These are phyloP conservation scores for Pseudopodoces humilis DNA, from an alignment of 2,113 vertebrate species.

Conservation along the genomic window DNA sequence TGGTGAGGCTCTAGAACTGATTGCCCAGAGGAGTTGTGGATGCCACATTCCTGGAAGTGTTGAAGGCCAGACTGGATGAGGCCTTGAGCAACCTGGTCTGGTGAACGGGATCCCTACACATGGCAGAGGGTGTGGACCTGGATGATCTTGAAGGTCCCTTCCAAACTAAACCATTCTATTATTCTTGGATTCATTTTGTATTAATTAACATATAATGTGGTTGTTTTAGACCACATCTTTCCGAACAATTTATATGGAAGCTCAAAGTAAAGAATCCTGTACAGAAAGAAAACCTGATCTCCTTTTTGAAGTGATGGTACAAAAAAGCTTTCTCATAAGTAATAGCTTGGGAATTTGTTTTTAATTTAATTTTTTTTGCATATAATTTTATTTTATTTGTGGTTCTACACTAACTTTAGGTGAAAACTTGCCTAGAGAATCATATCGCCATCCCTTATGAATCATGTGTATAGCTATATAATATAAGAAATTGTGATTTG, in stretches of 20 bases:
- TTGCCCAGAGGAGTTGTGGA: not conserved
- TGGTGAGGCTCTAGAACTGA: not conserved
- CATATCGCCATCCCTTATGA: not conserved
- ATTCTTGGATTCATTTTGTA: not conserved
- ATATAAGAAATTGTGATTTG: not conserved
- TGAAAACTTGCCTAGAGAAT: not conserved
- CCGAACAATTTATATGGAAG: not conserved
- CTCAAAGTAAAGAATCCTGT: not conserved
- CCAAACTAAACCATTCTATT: not conserved
- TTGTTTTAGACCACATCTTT: not conserved
- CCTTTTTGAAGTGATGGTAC: not conserved
- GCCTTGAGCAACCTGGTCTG: not conserved
- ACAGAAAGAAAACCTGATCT: not conserved
- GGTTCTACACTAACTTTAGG: not conserved
- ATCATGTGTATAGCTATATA: not conserved
- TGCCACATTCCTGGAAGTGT: not conserved
- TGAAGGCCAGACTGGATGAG: not conserved
- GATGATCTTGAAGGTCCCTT: not conserved
- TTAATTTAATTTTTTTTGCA: not conserved
- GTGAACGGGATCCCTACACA: accelerated
- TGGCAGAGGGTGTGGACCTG: not conserved
- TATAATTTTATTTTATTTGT: not conserved
- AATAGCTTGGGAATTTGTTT: not conserved
- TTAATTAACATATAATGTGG: not conserved
- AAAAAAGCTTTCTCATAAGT: not conserved